phyloP scores from a whole-genome alignment of 2,113 vertebrate genomes.

The Daphoenositta chrysoptera region DNA sequence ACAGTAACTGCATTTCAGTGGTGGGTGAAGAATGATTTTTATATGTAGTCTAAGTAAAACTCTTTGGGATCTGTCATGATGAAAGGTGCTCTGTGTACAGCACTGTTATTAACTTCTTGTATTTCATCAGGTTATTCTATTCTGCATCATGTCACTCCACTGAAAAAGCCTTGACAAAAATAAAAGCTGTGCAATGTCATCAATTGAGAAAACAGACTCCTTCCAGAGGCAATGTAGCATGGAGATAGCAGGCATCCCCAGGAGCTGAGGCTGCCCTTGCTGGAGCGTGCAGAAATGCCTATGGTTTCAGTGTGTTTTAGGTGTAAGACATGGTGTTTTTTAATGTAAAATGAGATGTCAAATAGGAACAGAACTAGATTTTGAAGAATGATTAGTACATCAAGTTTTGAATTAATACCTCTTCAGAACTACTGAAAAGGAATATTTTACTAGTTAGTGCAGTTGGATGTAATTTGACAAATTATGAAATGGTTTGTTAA shows the following conservation, averaged over 20 bases:
- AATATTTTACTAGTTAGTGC: slow-evolving; percentile 67
- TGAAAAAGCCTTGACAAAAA: neutral
- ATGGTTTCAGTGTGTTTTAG: rapidly evolving
- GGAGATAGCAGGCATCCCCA: neutral
- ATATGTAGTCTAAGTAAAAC: neutral
- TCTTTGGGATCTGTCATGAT: slow-evolving; percentile 3
- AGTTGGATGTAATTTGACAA: slow-evolving; percentile 65
- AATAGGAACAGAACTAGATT: neutral
- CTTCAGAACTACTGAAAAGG: slow-evolving; percentile 25
- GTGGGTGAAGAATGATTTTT: neutral
- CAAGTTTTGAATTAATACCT: slow-evolving; percentile 12
- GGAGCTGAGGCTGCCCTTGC: neutral
- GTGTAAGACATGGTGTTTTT: neutral
- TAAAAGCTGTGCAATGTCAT: neutral
- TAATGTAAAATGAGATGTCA: neutral
- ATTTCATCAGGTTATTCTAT: slow-evolving; percentile 44
- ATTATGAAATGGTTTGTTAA: slow-evolving; percentile 62
- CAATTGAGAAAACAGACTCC: slow-evolving; percentile 39
- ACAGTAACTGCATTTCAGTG: slow-evolving; percentile 1
- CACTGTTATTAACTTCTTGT: slow-evolving; percentile 1
- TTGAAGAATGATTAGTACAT: neutral
- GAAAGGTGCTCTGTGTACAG: slow-evolving; percentile 39
- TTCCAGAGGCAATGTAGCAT: neutral
- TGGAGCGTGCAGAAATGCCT: neutral
- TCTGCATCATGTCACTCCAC: slow-evolving; percentile 1